phyloP scores from a whole-genome alignment of 2,797 vertebrate genomes.

The Lepidocolaptes lacrymiger region DNA sequence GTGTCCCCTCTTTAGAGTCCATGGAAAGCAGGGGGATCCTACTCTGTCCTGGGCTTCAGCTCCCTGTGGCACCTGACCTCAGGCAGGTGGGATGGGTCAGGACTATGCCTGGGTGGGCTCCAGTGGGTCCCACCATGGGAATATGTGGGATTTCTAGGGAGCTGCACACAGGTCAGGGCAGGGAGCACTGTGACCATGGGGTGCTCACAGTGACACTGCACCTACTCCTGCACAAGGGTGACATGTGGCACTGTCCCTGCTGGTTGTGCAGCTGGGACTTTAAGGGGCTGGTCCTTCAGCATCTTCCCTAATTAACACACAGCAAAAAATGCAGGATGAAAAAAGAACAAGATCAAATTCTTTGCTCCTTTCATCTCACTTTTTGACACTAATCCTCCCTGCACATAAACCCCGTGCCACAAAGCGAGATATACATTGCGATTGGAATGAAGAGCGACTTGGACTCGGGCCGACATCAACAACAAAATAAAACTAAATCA shows the following conservation, averaged over 20 bases:
- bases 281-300: background rate
- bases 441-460: constrained; percentile 34
- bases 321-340: background rate
- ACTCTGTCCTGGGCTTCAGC: background rate
- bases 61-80: accelerated
- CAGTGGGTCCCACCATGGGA: accelerated
- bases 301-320: background rate
- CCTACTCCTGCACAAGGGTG: background rate
- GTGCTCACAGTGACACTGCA: accelerated
- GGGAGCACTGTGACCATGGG: background rate
- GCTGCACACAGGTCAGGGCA: background rate
- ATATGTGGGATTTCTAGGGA: background rate
- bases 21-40: accelerated
- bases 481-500: constrained; percentile 33
- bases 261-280: background rate
- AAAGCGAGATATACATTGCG: constrained; percentile 49
- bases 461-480: constrained; percentile 31
- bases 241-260: background rate
- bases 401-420: constrained; percentile 31
- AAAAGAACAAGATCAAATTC: constrained; percentile 29
- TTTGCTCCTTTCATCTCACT: constrained; percentile 50
- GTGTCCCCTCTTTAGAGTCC: background rate
- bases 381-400: constrained; percentile 67
- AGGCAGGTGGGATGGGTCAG: background rate
- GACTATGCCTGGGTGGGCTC: background rate